Percentiles rank a stretch among this genome's conserved stretches.
Evolutionary conservation across 1,140 invertebrate genomes (phyloP).

Genomic region (Babylonia areolata): DNA sequence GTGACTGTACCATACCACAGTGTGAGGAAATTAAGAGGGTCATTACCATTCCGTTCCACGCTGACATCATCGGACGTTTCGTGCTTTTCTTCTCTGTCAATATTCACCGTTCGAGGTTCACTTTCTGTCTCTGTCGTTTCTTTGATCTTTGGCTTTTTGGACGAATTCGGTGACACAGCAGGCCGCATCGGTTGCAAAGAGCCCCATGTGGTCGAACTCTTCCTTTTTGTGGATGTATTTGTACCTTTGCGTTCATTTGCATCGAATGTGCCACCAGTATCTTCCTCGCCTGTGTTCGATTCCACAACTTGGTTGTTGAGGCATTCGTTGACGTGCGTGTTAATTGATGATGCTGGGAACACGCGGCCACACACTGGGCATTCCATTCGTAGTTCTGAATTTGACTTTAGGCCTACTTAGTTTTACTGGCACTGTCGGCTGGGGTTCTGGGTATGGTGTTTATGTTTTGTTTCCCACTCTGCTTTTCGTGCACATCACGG

Average conservation of each 20-base stretch:
- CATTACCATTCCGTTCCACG: neutral
- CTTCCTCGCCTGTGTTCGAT: constrained; percentile 18
- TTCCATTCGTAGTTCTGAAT: constrained; percentile 21
- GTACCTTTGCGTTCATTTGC: neutral
- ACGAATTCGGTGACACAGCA: neutral
- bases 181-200: neutral
- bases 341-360: constrained; percentile 46
- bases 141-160: neutral
- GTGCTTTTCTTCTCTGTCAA: neutral
- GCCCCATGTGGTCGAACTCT: neutral
- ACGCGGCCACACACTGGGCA: constrained; percentile 60
- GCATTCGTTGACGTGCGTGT: constrained; percentile 59
- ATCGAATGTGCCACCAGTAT: constrained; percentile 2
- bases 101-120: neutral
- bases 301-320: constrained; percentile 29
- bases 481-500: no score
- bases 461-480: no score
- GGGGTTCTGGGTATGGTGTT: no score
- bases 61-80: no score
- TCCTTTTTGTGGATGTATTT: constrained; percentile 33
- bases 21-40: no score
- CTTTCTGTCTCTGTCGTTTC: neutral
- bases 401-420: neutral
- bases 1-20: no score
- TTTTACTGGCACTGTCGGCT: neutral